Base-by-base conservation (phyloP, 2,888 invertebrate genomes). In the Scaptodrosophila latifasciaeformis region DNA sequence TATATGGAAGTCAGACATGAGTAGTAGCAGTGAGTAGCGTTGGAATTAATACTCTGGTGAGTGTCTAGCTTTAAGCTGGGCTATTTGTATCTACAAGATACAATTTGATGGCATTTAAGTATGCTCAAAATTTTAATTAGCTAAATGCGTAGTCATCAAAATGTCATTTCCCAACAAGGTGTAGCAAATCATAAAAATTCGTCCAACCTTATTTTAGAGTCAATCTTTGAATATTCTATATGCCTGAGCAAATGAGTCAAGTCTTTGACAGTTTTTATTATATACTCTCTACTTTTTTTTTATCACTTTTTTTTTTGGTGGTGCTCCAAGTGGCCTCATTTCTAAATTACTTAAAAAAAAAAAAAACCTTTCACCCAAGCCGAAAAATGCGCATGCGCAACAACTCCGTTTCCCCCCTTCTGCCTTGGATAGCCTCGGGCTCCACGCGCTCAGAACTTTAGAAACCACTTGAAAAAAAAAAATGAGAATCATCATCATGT, bases 101-200 rank as follows among this genome's bases (percentile, higher is more conserved):
- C 59, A 64, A 59, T 57, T 54, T 10, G n/a, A n/a, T 24, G 7
- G 27, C 61, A 54, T 65, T 67, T 51, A 77, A 55, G 58, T 49
- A 57, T 69, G 74, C 59, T 65, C 54, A 58, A 75, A 77, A 74
- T 74, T 60, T 75, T 78, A 74, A 74, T 74, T 67, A 77, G 74
- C 60, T 49, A 47, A n/a, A 13, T 44, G 24, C 13, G 21, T 27
- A 27, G 43, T 37, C 9, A 15, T 24, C 13, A 37, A 13, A 37
- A 17, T 37, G 17, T 37, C 5, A 17, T 2, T 18, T 10, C 18
- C 37, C 13, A 17, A 17, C 10, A 34, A 37, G 13, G 37, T 13
- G 17, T 17, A 37, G 24, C 24, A 17, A 37, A 17, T 37, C 13
- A 37, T 37, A 17, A 37, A 15, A 37, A 37, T 37, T 13, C 37